Evolutionary conservation across 1,140 invertebrate genomes (phyloP).

Genomic region (Parasteatoda tepidariorum): DNA sequence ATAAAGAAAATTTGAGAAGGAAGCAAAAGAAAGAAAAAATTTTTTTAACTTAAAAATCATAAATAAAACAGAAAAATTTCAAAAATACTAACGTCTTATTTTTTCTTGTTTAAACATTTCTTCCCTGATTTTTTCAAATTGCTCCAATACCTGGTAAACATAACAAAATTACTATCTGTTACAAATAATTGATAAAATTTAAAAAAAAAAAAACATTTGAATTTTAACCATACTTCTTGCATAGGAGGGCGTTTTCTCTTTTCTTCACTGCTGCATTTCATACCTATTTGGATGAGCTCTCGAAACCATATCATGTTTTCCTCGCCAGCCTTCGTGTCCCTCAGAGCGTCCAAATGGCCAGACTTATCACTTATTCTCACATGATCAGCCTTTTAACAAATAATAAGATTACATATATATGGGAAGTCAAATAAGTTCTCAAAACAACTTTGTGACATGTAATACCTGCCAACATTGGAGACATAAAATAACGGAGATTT

Average conservation of each 20-base stretch:
- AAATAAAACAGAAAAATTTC: not conserved
- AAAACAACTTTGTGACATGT: no score
- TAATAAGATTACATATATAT: constrained; percentile 67
- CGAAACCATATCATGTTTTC: constrained; percentile 72
- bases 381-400: constrained; percentile 76
- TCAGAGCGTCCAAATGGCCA: constrained; percentile 68
- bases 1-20: not conserved
- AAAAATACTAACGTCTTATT: constrained; percentile 39
- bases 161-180: not conserved
- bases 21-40: not conserved
- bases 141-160: constrained; percentile 7
- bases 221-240: constrained; percentile 70
- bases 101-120: constrained; percentile 31
- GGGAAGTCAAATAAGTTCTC: no score
- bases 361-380: constrained; percentile 70
- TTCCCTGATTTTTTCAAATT: constrained; percentile 39
- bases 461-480: no score
- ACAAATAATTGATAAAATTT: not conserved
- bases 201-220: not conserved
- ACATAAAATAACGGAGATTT: no score
- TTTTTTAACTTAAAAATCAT: not conserved
- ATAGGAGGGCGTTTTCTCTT: constrained; percentile 77
- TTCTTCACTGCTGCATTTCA: constrained; percentile 72
- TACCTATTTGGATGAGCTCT: constrained; percentile 73
- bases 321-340: constrained; percentile 71